phyloP scores from a whole-genome alignment of 2,888 invertebrate species.

The Cheilosia impressa region DNA sequence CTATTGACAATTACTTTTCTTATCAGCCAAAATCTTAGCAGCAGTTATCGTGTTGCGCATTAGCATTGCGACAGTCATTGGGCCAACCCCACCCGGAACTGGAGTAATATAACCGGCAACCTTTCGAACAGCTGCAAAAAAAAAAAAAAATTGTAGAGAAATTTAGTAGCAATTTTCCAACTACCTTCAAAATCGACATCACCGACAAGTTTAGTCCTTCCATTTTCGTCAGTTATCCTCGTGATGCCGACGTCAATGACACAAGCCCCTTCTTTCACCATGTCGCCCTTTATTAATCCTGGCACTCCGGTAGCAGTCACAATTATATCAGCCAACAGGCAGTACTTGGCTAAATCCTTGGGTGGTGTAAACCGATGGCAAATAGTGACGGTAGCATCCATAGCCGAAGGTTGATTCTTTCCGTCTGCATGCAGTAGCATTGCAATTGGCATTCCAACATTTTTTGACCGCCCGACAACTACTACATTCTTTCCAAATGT shows the following conservation, averaged over 20 bases:
- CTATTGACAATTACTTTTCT: conserved; percentile 1
- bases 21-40: conserved; percentile 84
- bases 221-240: conserved; percentile 86
- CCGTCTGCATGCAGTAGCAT: conserved; percentile 91
- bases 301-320: conserved; percentile 86
- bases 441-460: conserved; percentile 94
- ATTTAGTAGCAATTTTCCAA: background rate
- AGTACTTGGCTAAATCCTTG: conserved; percentile 87
- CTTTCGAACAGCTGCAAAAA: conserved; percentile 85
- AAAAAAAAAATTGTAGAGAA: background rate
- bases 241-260: conserved; percentile 94
- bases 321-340: conserved; percentile 81
- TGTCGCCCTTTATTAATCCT: conserved; percentile 89
- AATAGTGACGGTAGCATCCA: conserved; percentile 93
- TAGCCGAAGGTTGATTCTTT: conserved; percentile 87
- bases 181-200: conserved; percentile 93
- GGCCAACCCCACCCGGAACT: conserved; percentile 96
- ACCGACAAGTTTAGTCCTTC: conserved; percentile 90
- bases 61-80: conserved; percentile 97
- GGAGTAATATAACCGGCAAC: conserved; percentile 94
- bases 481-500: conserved; percentile 93
- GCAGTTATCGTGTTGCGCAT: conserved; percentile 95
- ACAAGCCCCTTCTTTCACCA: conserved; percentile 94
- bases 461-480: conserved; percentile 93
- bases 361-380: conserved; percentile 93